phyloP scores from a whole-genome alignment of 1,140 invertebrate genomes.

The Anoplolepis gracilipes region DNA sequence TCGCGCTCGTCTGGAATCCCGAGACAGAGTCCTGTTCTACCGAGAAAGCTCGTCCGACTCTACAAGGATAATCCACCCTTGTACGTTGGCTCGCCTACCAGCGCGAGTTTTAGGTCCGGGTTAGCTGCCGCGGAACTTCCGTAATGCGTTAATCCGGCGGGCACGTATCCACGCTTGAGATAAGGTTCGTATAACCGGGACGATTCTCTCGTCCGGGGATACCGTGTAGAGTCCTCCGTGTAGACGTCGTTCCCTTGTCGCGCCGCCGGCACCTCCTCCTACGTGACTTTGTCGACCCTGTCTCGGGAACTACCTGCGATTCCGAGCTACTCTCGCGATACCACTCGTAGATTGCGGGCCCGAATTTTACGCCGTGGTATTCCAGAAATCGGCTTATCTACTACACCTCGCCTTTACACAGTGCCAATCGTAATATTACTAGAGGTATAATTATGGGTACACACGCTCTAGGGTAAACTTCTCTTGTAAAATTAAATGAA shows the following conservation, averaged over 20 bases:
- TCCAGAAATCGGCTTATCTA: constrained; percentile 57
- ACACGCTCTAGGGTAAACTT: not conserved
- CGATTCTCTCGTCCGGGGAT: constrained; percentile 55
- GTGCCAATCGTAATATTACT: constrained; percentile 17
- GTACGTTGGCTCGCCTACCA: not conserved
- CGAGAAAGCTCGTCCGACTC: not conserved
- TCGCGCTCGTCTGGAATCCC: constrained; percentile 74
- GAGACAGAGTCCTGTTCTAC: constrained; percentile 22
- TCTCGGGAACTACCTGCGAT: constrained; percentile 52
- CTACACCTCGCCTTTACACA: constrained; percentile 6
- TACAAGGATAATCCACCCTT: constrained; percentile 45
- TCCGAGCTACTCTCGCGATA: constrained; percentile 13
- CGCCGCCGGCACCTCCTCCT: constrained; percentile 47
- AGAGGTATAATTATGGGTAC: not conserved
- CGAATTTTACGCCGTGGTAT: constrained; percentile 19
- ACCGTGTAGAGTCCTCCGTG: constrained; percentile 33
- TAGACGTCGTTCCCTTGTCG: constrained; percentile 48
- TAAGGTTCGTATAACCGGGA: constrained; percentile 73
- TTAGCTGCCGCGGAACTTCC: constrained; percentile 82
- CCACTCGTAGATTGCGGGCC: constrained; percentile 33
- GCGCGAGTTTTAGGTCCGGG: constrained; percentile 76
- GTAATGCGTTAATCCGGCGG: constrained; percentile 84
- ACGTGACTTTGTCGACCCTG: constrained; percentile 69
- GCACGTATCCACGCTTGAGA: constrained; percentile 77
- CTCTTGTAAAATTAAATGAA: not conserved